Evolutionary conservation across 2,113 vertebrate species (phyloP).

Genomic region (Saguinus imperator): DNA sequence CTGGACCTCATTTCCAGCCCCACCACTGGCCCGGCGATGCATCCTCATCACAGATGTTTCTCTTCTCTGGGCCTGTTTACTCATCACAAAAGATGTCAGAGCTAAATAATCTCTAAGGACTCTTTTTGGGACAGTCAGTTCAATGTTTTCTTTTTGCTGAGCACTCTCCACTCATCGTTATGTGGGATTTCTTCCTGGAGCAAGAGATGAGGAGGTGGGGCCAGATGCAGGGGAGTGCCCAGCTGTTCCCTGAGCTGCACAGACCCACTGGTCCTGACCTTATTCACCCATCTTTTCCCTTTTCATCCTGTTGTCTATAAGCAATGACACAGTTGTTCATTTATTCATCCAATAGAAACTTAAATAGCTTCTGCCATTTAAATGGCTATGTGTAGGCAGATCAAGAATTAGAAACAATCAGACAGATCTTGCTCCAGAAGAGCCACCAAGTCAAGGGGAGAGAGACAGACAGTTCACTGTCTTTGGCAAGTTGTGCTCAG

Average conservation of each 20-base stretch:
- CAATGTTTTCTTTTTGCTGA: not conserved
- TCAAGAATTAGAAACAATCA: not conserved
- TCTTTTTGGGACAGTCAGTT: not conserved
- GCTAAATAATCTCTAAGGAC: not conserved
- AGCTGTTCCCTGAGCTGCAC: not conserved
- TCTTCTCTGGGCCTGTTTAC: not conserved
- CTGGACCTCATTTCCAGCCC: no score
- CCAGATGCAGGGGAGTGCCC: not conserved
- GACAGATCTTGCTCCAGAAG: not conserved
- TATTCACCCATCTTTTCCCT: not conserved
- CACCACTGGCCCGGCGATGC: not conserved
- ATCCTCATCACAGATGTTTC: not conserved
- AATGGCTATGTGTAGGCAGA: not conserved
- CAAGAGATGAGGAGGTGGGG: not conserved
- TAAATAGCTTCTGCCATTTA: not conserved
- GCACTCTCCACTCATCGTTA: not conserved
- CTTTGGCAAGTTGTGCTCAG: not conserved
- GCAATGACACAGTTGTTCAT: not conserved
- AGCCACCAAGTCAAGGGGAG: not conserved
- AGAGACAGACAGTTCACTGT: not conserved
- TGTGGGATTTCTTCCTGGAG: not conserved
- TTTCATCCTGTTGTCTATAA: not conserved
- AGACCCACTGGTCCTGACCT: not conserved
- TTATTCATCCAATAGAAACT: not conserved
- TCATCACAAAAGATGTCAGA: not conserved